Conservation (phyloP, 2,797 vertebrate genomes). For the Lacerta agilis region DNA sequence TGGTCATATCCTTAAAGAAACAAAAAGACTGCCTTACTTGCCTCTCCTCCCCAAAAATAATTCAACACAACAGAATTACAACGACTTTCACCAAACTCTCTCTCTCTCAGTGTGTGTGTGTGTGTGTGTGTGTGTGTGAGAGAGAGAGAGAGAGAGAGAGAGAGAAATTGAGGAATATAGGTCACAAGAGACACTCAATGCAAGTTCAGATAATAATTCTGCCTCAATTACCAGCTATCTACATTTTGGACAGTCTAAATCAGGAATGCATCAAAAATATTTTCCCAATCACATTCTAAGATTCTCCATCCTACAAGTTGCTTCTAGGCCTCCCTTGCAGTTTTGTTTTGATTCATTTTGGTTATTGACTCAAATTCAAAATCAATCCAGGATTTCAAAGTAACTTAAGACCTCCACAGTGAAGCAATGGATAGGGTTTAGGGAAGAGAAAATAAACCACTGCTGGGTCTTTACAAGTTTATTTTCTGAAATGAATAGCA, state of each 20-base stretch:
- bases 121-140: too few relatives aligned
- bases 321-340: background rate
- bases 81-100: background rate
- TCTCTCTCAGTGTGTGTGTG: too few relatives aligned
- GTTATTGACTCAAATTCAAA: constrained; percentile 1
- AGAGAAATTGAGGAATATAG: background rate
- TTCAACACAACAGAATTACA: background rate
- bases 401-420: background rate
- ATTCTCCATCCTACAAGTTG: background rate
- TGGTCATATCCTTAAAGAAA: background rate
- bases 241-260: background rate
- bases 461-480: constrained; percentile 2
- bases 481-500: constrained; percentile 42
- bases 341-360: background rate
- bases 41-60: background rate
- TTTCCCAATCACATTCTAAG: background rate
- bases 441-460: background rate
- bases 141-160: too few relatives aligned
- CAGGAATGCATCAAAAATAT: background rate
- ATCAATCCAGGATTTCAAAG: background rate
- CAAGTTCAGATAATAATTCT: background rate
- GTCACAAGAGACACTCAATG: background rate
- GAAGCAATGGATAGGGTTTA: background rate
- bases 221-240: background rate
- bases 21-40: background rate